Percentiles rank a stretch among this genome's conserved stretches.
Evolutionary conservation across 2,888 invertebrate species (phyloP).

Genomic region (Doris montereyensis): DNA sequence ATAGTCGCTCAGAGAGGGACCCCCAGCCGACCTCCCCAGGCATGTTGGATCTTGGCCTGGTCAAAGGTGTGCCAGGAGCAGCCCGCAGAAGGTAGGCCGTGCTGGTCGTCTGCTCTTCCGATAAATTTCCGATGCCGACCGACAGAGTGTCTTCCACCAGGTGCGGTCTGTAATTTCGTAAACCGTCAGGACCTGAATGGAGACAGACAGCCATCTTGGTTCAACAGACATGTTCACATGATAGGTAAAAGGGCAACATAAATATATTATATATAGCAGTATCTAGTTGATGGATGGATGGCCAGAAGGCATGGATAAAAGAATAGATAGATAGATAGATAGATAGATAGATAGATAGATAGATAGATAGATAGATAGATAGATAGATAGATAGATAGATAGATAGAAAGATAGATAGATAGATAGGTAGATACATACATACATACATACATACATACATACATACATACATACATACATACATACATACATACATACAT

Average conservation of each 20-base stretch:
- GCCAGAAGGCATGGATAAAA: background rate
- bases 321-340: background rate
- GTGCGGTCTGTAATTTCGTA: constrained; percentile 57
- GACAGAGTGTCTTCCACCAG: constrained; percentile 56
- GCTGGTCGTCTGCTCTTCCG: constrained; percentile 60
- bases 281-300: background rate
- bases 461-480: too few species aligned
- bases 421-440: background rate
- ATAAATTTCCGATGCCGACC: constrained; percentile 62
- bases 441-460: too few species aligned
- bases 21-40: constrained; percentile 68
- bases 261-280: background rate
- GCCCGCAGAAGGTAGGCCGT: constrained; percentile 62
- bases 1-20: constrained; percentile 51
- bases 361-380: constrained; percentile 14
- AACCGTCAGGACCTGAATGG: constrained; percentile 61
- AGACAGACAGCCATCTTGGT: too few species aligned
- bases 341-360: constrained; percentile 13
- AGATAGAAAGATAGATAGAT: background rate
- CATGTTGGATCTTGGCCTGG: constrained; percentile 51
- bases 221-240: background rate
- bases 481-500: too few species aligned
- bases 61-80: constrained; percentile 54
- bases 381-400: background rate
- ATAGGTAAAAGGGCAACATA: background rate